Percentiles rank a stretch among this genome's conserved stretches.
These are phyloP conservation scores for Phoebastria nigripes DNA, from an alignment of 2,797 vertebrate species.

Conservation along the genomic window DNA sequence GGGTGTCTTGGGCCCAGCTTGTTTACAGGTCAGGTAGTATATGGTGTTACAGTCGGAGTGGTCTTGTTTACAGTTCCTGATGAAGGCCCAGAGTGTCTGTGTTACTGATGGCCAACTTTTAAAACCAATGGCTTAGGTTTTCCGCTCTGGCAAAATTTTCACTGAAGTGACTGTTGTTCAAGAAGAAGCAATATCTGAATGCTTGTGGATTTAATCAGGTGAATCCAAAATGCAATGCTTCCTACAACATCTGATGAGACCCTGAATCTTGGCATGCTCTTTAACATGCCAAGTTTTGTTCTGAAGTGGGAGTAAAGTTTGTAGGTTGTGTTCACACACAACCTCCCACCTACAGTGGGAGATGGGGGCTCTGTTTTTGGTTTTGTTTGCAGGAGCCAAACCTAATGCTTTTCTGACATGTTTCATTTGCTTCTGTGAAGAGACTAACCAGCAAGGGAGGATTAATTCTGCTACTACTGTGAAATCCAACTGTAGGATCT, in stretches of 20 bases:
- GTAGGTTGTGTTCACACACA: background rate
- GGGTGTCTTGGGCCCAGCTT: background rate
- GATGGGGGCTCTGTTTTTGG: background rate
- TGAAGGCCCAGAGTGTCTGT: background rate
- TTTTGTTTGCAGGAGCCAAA: background rate
- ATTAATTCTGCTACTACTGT: background rate
- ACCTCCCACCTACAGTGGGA: background rate
- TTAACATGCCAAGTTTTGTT: background rate
- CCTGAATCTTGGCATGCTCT: background rate
- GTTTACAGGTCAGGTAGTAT: background rate
- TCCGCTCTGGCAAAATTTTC: background rate
- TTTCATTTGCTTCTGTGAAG: background rate
- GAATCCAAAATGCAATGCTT: background rate
- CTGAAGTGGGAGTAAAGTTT: background rate
- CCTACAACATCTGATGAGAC: background rate
- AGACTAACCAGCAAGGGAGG: background rate
- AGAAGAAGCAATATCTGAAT: background rate
- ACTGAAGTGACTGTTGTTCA: background rate
- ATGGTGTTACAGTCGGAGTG: background rate
- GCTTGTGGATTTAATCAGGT: background rate
- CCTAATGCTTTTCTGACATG: background rate
- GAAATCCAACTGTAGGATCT: background rate
- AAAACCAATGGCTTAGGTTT: background rate
- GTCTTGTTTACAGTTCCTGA: background rate
- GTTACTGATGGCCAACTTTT: background rate